Evolutionary conservation across 1,140 invertebrate species (phyloP), one percentile per base, ranked within the genome.

Genomic region (Heliconius eleuchia): DNA sequence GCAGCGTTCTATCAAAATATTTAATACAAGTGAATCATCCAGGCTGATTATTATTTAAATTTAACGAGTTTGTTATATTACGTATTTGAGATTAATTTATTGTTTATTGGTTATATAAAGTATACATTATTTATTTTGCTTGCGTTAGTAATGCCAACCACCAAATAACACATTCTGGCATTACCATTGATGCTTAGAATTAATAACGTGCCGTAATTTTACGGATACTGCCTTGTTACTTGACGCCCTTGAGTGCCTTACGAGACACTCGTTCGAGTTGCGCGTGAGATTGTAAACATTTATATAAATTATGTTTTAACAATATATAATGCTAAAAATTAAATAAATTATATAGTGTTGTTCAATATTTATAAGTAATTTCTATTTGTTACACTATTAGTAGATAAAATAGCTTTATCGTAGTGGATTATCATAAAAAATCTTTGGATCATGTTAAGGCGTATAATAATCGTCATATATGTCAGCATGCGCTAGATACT

Each of bases 401-500:
- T 27, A n/a, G 3, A 16, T 46, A 66, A 66, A 16, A 16, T 57
- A 5, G 23, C 60, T 30, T 13, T 66, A 66, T 66, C 23, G 27
- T 27, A 66, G 60, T 27, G 27, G 27, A 70, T 82, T 79, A 80
- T 73, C 82, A 79, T 77, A 81, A 78, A 57, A 73, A 78, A 73
- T 39, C 46, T 30, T 30, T 19, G 19, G 46, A 80, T 52, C 23
- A 30, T 76, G 39, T 55, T 27, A 39, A 74, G 70, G 73, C 57
- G 72, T 72, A 77, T 77, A 50, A 37, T 50, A 76, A 52, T 34
- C 73, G 73, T 80, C 79, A 80, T 73, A 71, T 80, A 80, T 78
- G 79, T 72, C 75, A 82, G 83, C 78, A 73, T 82, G 81, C 52
- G 85, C 83, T 85, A 87, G 81, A 86, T 83, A 87, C 80, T 87